Evolutionary conservation across 1,140 invertebrate genomes (phyloP).

Genomic region (Phenacoccus solenopsis): DNA sequence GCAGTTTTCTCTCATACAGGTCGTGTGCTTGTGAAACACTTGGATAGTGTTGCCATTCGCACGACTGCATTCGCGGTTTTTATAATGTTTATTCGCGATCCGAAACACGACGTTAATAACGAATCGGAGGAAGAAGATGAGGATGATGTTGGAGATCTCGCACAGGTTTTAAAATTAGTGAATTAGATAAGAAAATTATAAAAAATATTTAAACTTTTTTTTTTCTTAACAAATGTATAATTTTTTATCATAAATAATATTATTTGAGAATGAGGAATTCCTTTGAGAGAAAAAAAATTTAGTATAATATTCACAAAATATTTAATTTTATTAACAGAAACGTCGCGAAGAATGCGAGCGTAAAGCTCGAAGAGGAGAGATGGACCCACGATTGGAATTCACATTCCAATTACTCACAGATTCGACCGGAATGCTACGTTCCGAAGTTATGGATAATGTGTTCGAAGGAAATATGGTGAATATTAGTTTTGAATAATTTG

Average conservation of each 20-base stretch:
- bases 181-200: too few relatives aligned
- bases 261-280: not conserved
- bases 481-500: too few relatives aligned
- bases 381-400: constrained; percentile 77
- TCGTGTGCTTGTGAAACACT: not conserved
- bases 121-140: constrained; percentile 8
- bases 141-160: not conserved
- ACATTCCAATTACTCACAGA: constrained; percentile 74
- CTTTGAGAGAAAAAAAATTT: not conserved
- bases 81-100: not conserved
- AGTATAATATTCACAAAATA: not conserved
- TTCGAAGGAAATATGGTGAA: constrained; percentile 74
- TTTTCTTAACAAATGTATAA: too few relatives aligned
- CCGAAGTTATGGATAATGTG: constrained; percentile 77
- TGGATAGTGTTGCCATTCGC: not conserved
- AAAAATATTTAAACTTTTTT: too few relatives aligned
- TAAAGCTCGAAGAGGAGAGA: constrained; percentile 71
- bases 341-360: constrained; percentile 78
- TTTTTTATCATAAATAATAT: too few relatives aligned
- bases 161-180: not conserved
- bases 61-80: not conserved
- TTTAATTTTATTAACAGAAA: constrained; percentile 41
- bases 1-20: not conserved
- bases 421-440: constrained; percentile 57
- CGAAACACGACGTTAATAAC: not conserved